Base-by-base conservation (phyloP, 2,797 vertebrate genomes). In the Labeo calbasu region DNA sequence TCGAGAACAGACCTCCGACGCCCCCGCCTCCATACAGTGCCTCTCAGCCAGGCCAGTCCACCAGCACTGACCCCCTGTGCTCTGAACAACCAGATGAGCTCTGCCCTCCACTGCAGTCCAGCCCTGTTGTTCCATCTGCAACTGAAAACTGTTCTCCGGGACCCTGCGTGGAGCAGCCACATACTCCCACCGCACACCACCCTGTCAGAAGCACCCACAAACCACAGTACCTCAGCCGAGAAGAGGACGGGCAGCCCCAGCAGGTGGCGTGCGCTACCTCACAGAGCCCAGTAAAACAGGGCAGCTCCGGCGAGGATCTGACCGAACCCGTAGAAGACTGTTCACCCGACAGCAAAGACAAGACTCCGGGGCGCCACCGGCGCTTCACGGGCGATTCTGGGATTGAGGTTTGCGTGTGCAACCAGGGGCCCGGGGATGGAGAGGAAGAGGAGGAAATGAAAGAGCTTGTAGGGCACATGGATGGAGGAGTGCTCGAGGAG, bases 361-460 rank as follows among this genome's bases (percentile, higher is more conserved):
- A 92, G 85, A 96, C 93, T 0, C 95, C 95, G 0, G 94, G 96
- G 81, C 90, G 98, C 85, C 97, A 96, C 87, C 96, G 97, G 87
- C 96, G 96, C 78, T 98, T 99, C 93, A 98, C 98, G 0, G 97
- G 98, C 0, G 97, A 99, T 91, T 99, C 97, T 0, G 97, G 97
- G 82, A 98, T 98, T 1, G 97, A 98, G 80, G 96, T 99, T 69
- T 98, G 97, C 0, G 95, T 97, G 4, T 97, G 98, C 70, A 95
- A 93, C 92, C 95, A 94, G 57, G 95, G 95, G 3, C 85, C 90
- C 19, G 95, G 94, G 1, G 95, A 97, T 0, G 94, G 94, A 0
- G 94, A 96, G 86, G 92, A 95, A 2, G 93, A 90, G 0, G 92
- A 94, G 2, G 92, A 96, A 84, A 94, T 95, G 0, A 91, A 92